Evolutionary conservation across 2,888 invertebrate species (phyloP).

Genomic region (Oscheius myriophilus): DNA sequence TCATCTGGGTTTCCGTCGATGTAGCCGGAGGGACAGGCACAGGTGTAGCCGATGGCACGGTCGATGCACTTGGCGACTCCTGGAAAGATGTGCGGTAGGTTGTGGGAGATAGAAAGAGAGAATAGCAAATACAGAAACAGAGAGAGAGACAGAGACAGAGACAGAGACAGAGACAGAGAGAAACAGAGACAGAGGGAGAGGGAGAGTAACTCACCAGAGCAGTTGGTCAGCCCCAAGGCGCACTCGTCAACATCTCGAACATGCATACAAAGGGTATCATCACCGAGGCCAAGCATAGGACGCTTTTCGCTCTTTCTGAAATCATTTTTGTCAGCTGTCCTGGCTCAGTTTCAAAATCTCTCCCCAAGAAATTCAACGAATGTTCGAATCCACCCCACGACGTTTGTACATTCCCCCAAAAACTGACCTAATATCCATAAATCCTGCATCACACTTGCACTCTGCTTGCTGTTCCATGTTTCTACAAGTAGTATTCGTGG

Average conservation of each 20-base stretch:
- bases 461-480: constrained; percentile 89
- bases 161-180: neutral
- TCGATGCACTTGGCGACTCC: constrained; percentile 69
- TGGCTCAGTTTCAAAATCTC: too few species aligned
- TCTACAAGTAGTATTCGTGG: constrained; percentile 88
- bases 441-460: constrained; percentile 89
- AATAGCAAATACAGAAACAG: neutral
- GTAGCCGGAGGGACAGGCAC: constrained; percentile 64
- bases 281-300: constrained; percentile 56
- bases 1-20: constrained; percentile 63
- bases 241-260: constrained; percentile 69
- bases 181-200: neutral
- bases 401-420: neutral
- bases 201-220: constrained; percentile 50
- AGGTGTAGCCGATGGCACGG: constrained; percentile 66
- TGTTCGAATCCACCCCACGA: too few species aligned
- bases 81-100: neutral
- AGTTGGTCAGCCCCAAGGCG: constrained; percentile 69
- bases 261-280: constrained; percentile 63
- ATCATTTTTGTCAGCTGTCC: neutral
- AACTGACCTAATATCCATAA: constrained; percentile 76
- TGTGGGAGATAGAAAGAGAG: neutral
- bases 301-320: constrained; percentile 57
- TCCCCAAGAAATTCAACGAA: too few species aligned
- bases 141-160: neutral